A percentile compares a stretch with the other conserved stretches of the same genome.
Conservation (phyloP, 2,113 vertebrate species). For the Datnioides undecimradiatus region DNA sequence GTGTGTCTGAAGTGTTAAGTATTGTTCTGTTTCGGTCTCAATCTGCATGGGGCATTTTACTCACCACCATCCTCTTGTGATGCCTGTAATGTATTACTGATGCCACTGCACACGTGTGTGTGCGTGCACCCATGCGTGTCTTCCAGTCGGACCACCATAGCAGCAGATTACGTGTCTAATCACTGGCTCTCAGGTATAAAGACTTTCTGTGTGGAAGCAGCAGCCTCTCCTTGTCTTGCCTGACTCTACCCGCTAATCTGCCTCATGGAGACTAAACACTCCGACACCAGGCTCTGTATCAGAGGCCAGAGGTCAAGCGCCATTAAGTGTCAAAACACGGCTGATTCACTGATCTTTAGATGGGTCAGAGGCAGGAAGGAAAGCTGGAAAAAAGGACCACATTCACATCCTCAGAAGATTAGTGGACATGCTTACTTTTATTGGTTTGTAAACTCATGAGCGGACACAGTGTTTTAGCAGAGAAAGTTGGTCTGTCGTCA, state of each 20-base stretch:
- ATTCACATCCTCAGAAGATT: constrained; percentile 71
- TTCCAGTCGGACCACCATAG: constrained; percentile 67
- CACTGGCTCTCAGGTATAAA: constrained; percentile 76
- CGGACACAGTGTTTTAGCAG: constrained; percentile 44
- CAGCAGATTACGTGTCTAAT: constrained; percentile 78
- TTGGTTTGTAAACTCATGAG: constrained; percentile 58
- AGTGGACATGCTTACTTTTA: constrained; percentile 62
- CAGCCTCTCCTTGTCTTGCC: constrained; percentile 59
- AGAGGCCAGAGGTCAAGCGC: constrained; percentile 63
- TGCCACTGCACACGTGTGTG: constrained; percentile 1
- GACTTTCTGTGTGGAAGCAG: constrained; percentile 68
- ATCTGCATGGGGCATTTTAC: neutral
- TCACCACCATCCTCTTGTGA: neutral
- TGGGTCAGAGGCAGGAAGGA: constrained; percentile 38
- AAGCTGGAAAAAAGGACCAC: constrained; percentile 61
- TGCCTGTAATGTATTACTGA: constrained; percentile 27
- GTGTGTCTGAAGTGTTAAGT: constrained; percentile 3
- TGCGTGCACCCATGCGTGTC: constrained; percentile 25
- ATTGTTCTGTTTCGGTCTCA: neutral
- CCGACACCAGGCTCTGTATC: constrained; percentile 56
- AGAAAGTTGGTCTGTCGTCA: constrained; percentile 54
- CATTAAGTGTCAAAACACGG: constrained; percentile 76
- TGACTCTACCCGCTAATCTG: constrained; percentile 75
- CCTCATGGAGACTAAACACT: constrained; percentile 71
- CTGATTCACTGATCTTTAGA: constrained; percentile 68